phyloP scores from a whole-genome alignment of 1,140 invertebrate genomes.

The Arctopsyche grandis region DNA sequence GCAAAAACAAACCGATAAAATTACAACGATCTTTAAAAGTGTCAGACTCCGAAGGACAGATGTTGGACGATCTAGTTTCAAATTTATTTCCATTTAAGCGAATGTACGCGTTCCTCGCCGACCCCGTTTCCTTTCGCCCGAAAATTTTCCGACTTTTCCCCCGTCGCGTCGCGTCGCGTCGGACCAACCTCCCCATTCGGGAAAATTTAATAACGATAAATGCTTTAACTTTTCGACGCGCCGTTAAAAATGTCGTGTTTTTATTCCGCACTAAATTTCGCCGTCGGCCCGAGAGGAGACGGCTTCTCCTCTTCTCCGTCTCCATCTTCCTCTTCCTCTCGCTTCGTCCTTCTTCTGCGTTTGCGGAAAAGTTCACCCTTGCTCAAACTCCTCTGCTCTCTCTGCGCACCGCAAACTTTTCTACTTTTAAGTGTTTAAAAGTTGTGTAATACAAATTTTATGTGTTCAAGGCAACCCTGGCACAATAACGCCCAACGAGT shows the following conservation, averaged over 20 bases:
- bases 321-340: constrained; percentile 11
- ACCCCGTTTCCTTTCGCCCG: neutral
- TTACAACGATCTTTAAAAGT: too few species aligned
- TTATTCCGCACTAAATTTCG: constrained; percentile 53
- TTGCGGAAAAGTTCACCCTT: constrained; percentile 20
- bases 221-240: constrained; percentile 54
- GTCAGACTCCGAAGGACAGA: too few species aligned
- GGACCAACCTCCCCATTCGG: constrained; percentile 41
- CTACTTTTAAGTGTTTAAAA: constrained; percentile 53
- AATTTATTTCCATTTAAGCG: constrained; percentile 14
- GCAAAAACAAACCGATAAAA: too few species aligned
- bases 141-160: constrained; percentile 5
- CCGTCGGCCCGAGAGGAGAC: neutral
- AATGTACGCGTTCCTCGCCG: neutral
- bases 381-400: constrained; percentile 15
- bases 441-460: constrained; percentile 52
- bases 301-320: neutral
- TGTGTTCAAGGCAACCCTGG: constrained; percentile 39
- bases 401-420: constrained; percentile 45
- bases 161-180: neutral
- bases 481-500: constrained; percentile 24
- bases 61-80: constrained; percentile 15
- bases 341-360: too few species aligned
- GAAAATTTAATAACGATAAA: constrained; percentile 54
- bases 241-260: constrained; percentile 55